Evolutionary conservation across 2,113 vertebrate species (phyloP).

Genomic region (Stigmatopora argus): DNA sequence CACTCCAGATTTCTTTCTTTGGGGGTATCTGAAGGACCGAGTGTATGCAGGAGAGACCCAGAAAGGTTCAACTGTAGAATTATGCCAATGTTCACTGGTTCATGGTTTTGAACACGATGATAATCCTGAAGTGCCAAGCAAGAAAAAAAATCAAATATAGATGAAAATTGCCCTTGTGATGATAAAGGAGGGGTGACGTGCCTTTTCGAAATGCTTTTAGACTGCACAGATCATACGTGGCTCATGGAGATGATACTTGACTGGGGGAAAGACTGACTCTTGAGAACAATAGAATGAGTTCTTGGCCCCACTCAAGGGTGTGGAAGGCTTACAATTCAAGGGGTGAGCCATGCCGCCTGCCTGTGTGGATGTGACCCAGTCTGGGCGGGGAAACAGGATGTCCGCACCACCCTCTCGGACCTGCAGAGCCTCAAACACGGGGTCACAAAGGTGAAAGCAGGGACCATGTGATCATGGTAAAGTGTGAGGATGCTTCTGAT

Average conservation of each 20-base stretch:
- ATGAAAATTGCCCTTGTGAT: background rate
- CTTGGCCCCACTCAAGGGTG: slow-evolving; percentile 37
- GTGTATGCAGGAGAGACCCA: no score
- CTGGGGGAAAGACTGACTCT: slow-evolving; percentile 38
- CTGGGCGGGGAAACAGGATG: slow-evolving; percentile 56
- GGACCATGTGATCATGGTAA: slow-evolving; percentile 20
- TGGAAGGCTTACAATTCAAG: slow-evolving; percentile 36
- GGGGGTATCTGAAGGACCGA: no score
- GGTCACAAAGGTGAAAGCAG: slow-evolving; percentile 22
- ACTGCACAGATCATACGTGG: slow-evolving; percentile 40
- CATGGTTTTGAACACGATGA: background rate
- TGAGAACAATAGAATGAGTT: slow-evolving; percentile 60
- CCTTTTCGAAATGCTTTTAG: background rate
- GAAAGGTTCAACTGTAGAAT: no score
- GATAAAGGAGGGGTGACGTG: background rate
- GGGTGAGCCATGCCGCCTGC: slow-evolving; percentile 45
- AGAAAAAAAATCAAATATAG: background rate
- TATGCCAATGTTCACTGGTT: no score
- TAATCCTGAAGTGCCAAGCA: background rate
- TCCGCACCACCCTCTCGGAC: slow-evolving; percentile 22
- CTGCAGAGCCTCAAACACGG: background rate
- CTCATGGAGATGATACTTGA: slow-evolving; percentile 15
- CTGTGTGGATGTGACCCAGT: slow-evolving; percentile 45
- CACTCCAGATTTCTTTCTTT: no score
- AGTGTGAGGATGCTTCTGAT: background rate